Evolutionary conservation across 2,888 invertebrate genomes (phyloP), one percentile per base, ranked within the genome.

Genomic region (Rhopalosiphum nymphaeae): DNA sequence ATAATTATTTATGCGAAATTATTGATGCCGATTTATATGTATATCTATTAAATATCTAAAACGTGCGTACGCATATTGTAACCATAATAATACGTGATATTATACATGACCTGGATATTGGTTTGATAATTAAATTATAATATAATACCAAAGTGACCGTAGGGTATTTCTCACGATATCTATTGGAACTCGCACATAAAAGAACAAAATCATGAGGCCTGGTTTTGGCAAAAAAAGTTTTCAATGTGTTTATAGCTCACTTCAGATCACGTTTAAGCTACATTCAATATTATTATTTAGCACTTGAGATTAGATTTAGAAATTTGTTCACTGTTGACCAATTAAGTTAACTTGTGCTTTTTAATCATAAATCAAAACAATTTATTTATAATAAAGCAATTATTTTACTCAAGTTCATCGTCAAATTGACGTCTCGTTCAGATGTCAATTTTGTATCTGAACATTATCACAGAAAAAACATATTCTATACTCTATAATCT

Each of bases 81-180:
- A 78, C 36, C 78, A 78, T 78, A 78, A 78, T 78, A 78, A 78
- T 36, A 36, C 21, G 78, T 36, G 36, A 78, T 78, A 78, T 61
- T 61, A 61, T 29, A 29, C 9, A 36, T 78, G 78, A 21, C 78
- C 78, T 78, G 16, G 3, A 78, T 78, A 78, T 78, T 21, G 21
- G 78, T 78, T 42, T 36, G 78, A 78, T 78, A 78, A 78, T 78
- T 78, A 78, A 78, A 78, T 78, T 78, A 78, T 78, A 78, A 36
- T 78, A 78, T 78, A 78, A 78, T 78, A 36, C 78, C 36, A 78
- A 21, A 36, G 36, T 78, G 36, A 36, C 78, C 78, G 36, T 36
- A 78, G 78, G 78, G 36, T 0, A 36, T 21, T 78, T 78, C 78
- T 36, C 78, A 78, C 78, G 21, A 36, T 36, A 2, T 78, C 78